Evolutionary conservation across 1,140 invertebrate genomes (phyloP).

Genomic region (Drosophila arizonae): DNA sequence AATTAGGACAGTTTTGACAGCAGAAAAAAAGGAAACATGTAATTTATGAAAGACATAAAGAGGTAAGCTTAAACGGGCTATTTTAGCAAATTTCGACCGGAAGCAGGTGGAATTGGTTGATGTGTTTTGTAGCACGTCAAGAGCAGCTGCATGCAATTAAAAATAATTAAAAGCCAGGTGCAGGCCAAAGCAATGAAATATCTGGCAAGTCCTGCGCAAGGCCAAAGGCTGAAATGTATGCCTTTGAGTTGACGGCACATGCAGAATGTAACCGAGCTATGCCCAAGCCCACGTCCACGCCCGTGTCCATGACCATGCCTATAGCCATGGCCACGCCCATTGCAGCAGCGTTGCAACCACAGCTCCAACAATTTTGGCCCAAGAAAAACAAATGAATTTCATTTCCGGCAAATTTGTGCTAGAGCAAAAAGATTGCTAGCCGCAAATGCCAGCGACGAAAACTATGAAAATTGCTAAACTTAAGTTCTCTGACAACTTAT

Average conservation of each 20-base stretch:
- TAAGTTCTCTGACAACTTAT: slow-evolving; percentile 78
- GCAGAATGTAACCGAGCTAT: slow-evolving; percentile 44
- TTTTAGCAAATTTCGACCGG: slow-evolving; percentile 53
- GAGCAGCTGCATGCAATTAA: slow-evolving; percentile 68
- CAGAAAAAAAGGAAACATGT: slow-evolving; percentile 1
- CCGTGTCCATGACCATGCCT: background rate
- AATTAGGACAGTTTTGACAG: slow-evolving; percentile 29
- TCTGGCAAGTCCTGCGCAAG: slow-evolving; percentile 39
- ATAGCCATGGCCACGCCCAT: background rate
- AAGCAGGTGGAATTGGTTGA: slow-evolving; percentile 14
- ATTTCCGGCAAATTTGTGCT: slow-evolving; percentile 73
- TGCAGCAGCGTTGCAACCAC: slow-evolving; percentile 3
- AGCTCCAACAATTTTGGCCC: slow-evolving; percentile 46
- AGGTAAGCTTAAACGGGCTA: slow-evolving; percentile 28
- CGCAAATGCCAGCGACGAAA: slow-evolving; percentile 60
- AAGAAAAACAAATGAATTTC: slow-evolving; percentile 74
- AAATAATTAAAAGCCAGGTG: slow-evolving; percentile 72
- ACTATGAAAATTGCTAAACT: slow-evolving; percentile 78
- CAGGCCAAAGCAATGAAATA: slow-evolving; percentile 50
- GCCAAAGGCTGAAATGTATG: slow-evolving; percentile 31
- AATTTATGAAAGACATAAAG: slow-evolving; percentile 60
- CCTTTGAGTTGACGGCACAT: slow-evolving; percentile 28
- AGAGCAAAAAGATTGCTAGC: slow-evolving; percentile 57
- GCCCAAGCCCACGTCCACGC: slow-evolving; percentile 10
- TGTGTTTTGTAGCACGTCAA: slow-evolving; percentile 58